phyloP scores from a whole-genome alignment of 2,113 vertebrate species.

The Nestor notabilis region DNA sequence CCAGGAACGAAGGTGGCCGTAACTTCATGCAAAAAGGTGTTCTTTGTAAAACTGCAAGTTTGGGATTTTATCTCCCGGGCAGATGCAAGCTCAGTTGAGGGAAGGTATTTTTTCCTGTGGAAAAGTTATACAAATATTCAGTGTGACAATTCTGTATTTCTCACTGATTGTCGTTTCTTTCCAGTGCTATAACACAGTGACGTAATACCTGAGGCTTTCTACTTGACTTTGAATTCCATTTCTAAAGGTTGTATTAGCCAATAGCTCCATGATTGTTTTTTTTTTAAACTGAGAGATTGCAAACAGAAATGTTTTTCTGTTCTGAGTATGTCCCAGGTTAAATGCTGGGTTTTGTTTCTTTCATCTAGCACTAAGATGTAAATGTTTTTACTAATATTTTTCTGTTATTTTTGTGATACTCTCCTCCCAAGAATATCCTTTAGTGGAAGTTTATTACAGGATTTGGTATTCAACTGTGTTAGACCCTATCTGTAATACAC shows the following conservation, averaged over 20 bases:
- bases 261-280: neutral
- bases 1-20: neutral
- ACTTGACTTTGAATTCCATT: neutral
- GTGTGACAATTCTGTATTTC: neutral
- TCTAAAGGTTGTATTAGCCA: neutral
- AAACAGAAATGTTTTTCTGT: neutral
- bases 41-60: neutral
- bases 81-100: neutral
- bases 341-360: accelerated
- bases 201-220: neutral
- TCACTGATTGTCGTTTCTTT: neutral
- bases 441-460: neutral
- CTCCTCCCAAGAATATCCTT: neutral
- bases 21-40: neutral
- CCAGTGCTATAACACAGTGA: neutral
- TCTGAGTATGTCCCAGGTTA: neutral
- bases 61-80: neutral
- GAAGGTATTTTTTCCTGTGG: neutral
- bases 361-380: neutral
- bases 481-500: neutral
- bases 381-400: neutral
- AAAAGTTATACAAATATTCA: neutral
- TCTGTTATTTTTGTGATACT: neutral
- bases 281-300: neutral
- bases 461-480: neutral